These are phyloP conservation scores for Caenorhabditis auriculariae DNA, from an alignment of 2,888 invertebrate genomes.

Conservation along the genomic window DNA sequence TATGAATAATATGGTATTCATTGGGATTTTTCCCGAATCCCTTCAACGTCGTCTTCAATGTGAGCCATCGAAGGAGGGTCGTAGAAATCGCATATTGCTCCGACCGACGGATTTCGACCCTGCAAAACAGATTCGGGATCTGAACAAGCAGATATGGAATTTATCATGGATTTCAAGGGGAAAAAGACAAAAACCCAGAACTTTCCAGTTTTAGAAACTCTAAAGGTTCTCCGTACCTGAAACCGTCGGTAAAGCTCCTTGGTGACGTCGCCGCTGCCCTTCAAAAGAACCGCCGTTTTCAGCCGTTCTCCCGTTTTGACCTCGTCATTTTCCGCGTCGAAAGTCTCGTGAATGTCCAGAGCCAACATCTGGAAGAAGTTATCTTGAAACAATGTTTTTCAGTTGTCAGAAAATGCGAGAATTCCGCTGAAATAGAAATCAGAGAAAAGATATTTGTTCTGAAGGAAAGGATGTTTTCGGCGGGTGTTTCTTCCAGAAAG, in stretches of 20 bases:
- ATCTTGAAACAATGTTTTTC: background rate
- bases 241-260: slow-evolving; percentile 58
- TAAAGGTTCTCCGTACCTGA: slow-evolving; percentile 32
- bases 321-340: slow-evolving; percentile 54
- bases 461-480: too few relatives aligned
- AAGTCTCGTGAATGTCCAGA: slow-evolving; percentile 60
- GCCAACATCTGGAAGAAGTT: slow-evolving; percentile 56
- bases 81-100: slow-evolving; percentile 62
- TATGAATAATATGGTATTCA: too few relatives aligned
- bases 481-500: too few relatives aligned
- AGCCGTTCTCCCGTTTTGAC: slow-evolving; percentile 56
- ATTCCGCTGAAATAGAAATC: background rate
- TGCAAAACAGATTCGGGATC: slow-evolving; percentile 12
- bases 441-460: too few relatives aligned
- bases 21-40: too few relatives aligned
- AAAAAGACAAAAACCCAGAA: background rate
- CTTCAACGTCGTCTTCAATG: slow-evolving; percentile 23
- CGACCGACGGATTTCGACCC: slow-evolving; percentile 61
- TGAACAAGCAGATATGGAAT: background rate
- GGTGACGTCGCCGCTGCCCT: slow-evolving; percentile 55
- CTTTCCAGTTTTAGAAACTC: background rate
- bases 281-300: slow-evolving; percentile 51
- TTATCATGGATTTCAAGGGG: background rate
- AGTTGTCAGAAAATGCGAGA: background rate
- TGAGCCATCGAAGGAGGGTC: slow-evolving; percentile 50